phyloP scores from a whole-genome alignment of 2,888 invertebrate genomes.

The Andrena dorsata region DNA sequence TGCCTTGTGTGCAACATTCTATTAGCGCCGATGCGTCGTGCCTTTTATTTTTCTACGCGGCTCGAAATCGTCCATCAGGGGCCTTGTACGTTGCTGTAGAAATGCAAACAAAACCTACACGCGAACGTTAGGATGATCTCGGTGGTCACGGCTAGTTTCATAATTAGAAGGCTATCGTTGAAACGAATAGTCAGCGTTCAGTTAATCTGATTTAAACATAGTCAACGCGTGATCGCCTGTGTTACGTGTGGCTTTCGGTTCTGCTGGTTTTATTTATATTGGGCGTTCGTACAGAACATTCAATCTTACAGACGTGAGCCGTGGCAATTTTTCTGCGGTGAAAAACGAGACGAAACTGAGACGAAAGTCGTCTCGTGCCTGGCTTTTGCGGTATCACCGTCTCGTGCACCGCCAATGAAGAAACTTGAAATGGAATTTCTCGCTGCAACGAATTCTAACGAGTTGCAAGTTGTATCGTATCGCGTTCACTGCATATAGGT shows the following conservation, averaged over 20 bases:
- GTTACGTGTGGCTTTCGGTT: slow-evolving; percentile 26
- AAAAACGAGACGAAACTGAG: slow-evolving; percentile 36
- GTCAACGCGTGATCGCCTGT: background rate
- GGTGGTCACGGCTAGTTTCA: background rate
- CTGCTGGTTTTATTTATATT: slow-evolving; percentile 14
- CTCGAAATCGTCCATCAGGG: background rate
- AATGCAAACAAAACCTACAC: background rate
- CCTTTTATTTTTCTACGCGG: background rate
- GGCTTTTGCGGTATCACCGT: slow-evolving; percentile 28
- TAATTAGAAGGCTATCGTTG: background rate
- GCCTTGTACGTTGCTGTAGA: background rate
- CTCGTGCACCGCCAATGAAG: background rate
- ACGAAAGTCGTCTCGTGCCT: slow-evolving; percentile 22
- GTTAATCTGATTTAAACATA: background rate
- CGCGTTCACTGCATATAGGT: too few species aligned
- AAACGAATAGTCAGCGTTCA: slow-evolving; percentile 13
- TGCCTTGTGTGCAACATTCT: background rate
- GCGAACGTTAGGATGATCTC: slow-evolving; percentile 1
- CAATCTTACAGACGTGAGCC: slow-evolving; percentile 1
- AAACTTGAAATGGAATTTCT: background rate
- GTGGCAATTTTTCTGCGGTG: slow-evolving; percentile 33
- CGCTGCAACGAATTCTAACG: slow-evolving; percentile 1
- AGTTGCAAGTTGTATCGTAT: too few species aligned
- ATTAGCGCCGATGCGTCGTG: slow-evolving; percentile 14
- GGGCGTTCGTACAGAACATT: background rate